Base-by-base conservation (phyloP, 2,888 invertebrate species). In the Hemicrepidius hirtus region DNA sequence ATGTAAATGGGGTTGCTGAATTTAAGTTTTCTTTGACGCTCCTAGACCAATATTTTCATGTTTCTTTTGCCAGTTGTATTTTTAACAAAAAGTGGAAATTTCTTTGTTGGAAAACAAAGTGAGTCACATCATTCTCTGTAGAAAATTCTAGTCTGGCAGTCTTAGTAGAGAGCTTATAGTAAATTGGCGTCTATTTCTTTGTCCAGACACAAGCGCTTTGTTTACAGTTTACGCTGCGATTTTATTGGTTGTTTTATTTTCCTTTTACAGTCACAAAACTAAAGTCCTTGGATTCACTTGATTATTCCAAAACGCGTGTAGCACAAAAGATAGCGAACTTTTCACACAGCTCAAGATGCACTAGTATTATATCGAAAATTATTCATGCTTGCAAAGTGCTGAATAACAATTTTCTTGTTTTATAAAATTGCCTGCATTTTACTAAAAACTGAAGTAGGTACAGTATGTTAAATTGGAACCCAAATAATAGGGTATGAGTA, bases 151-250 rank as follows among this genome's bases (percentile, higher is more conserved):
- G 46, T 62, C 60, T 60, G 16, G 5, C 59, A 20, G 60, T 68
- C 41, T 68, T 68, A 68, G 68, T 18, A 24, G 49, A 46, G 59
- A 68, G 68, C 60, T 68, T 68, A 68, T 68, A 68, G 53, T 62
- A 68, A 68, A 68, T 68, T 62, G 68, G 68, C 35, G 62, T 62
- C 68, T 62, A 68, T 68, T 68, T 50, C 68, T 68, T 32, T 68
- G 68, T 50, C 41, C 50, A 62, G 68, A 53, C 62, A 68, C 62
- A 41, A 62, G 35, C 68, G 60, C 62, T 68, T 68, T 68, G 60
- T 68, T 68, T 68, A 62, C 68, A 68, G 62, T 62, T 62, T 62
- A 53, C 53, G 28, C 16, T 18, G 18, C 24, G 53, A 53, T 41
- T 46, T 67, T 57, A n/a, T 46, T 46, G 41, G 13, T 46, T 44